Conservation (phyloP, 2,797 vertebrate species). For the Chelon labrosus region DNA sequence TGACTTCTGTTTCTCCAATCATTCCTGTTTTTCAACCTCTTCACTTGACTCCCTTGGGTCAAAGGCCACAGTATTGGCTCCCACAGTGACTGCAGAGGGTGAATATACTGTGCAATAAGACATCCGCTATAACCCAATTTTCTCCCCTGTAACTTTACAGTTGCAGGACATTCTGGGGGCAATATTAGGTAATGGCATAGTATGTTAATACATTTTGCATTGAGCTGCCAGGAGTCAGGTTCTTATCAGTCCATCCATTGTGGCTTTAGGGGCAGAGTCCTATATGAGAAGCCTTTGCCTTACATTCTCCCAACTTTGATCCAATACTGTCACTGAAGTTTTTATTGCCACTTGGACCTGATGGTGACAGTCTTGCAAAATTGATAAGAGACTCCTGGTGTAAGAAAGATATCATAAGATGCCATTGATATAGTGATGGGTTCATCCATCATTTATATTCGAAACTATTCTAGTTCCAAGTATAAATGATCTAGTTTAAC, state of each 20-base stretch:
- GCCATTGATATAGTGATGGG: constrained; percentile 31
- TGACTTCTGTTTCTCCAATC: not conserved
- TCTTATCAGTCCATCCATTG: constrained; percentile 55
- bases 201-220: constrained; percentile 77
- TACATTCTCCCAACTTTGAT: constrained; percentile 64
- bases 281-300: constrained; percentile 53
- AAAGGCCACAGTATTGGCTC: constrained; percentile 60
- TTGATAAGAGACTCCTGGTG: constrained; percentile 58
- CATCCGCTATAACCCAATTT: constrained; percentile 53
- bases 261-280: constrained; percentile 51
- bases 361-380: constrained; percentile 65
- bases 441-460: constrained; percentile 43
- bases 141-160: constrained; percentile 33
- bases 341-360: constrained; percentile 65
- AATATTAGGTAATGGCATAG: constrained; percentile 58
- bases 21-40: not conserved
- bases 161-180: constrained; percentile 47
- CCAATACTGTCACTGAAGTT: constrained; percentile 55
- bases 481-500: constrained; percentile 29
- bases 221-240: constrained; percentile 53
- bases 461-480: constrained; percentile 2
- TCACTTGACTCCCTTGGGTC: constrained; percentile 17
- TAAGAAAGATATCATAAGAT: constrained; percentile 38
- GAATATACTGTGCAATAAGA: constrained; percentile 64
- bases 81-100: constrained; percentile 27